Conservation (phyloP, 2,888 invertebrate genomes). For the Tetragonisca angustula region DNA sequence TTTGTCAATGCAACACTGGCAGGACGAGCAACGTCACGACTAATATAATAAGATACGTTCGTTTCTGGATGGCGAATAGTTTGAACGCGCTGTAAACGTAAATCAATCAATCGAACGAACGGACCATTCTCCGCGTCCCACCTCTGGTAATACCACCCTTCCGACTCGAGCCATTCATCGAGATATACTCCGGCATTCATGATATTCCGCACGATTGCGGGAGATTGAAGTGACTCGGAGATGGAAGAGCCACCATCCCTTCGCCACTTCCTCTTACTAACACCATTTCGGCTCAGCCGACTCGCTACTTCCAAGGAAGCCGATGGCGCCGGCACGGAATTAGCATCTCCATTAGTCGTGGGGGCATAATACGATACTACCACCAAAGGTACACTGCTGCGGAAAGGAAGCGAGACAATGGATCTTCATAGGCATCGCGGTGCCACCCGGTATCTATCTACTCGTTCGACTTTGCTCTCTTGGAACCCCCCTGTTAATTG, state of each 20-base stretch:
- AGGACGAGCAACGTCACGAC: not conserved
- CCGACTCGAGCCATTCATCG: constrained; percentile 75
- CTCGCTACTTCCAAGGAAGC: constrained; percentile 67
- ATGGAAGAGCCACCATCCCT: constrained; percentile 66
- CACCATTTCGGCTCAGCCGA: constrained; percentile 52
- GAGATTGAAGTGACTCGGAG: constrained; percentile 75
- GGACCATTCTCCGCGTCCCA: constrained; percentile 65
- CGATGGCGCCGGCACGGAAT: constrained; percentile 75
- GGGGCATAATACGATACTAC: constrained; percentile 80
- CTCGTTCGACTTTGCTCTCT: constrained; percentile 57
- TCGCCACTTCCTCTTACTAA: constrained; percentile 49
- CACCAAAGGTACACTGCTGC: constrained; percentile 68
- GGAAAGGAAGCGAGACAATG: constrained; percentile 74
- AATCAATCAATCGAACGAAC: constrained; percentile 71
- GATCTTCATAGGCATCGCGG: constrained; percentile 49
- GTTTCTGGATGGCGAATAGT: constrained; percentile 25
- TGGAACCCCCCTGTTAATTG: constrained; percentile 15
- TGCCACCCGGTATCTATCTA: constrained; percentile 55
- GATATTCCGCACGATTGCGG: constrained; percentile 79
- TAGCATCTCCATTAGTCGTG: constrained; percentile 81
- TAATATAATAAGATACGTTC: constrained; percentile 53
- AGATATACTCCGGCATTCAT: constrained; percentile 78
- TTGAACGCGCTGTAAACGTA: constrained; percentile 58
- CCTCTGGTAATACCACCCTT: constrained; percentile 68
- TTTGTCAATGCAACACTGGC: not conserved